Evolutionary conservation across 1,140 invertebrate genomes (phyloP).

Genomic region (Triops cancriformis): DNA sequence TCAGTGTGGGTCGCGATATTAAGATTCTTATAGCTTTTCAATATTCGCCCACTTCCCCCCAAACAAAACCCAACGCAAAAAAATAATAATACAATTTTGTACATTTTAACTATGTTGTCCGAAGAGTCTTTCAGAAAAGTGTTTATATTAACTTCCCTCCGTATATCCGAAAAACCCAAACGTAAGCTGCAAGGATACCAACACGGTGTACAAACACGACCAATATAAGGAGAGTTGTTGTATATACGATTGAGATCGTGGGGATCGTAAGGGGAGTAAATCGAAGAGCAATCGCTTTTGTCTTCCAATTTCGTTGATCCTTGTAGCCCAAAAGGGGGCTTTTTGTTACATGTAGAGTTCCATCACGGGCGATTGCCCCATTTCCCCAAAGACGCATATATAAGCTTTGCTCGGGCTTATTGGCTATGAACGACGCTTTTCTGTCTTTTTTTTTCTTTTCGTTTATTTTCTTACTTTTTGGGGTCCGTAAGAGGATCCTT

Average conservation of each 20-base stretch:
- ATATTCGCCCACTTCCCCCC: background rate
- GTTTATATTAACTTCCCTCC: too few species aligned
- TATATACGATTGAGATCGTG: too few species aligned
- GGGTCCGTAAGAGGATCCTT: too few species aligned
- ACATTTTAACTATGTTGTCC: too few species aligned
- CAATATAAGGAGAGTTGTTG: too few species aligned
- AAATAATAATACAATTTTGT: too few species aligned
- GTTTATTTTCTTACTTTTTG: background rate
- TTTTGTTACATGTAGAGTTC: constrained; percentile 7
- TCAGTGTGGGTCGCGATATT: background rate
- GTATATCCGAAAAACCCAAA: too few species aligned
- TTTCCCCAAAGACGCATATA: constrained; percentile 2
- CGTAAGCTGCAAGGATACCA: too few species aligned
- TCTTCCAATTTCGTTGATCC: background rate
- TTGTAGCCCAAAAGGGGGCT: background rate
- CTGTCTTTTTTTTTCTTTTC: background rate
- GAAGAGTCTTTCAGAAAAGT: too few species aligned
- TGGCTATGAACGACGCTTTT: background rate
- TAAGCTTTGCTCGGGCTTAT: background rate
- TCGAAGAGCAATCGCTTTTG: constrained; percentile 4
- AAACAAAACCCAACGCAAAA: too few species aligned
- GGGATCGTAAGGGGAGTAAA: background rate
- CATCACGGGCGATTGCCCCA: background rate
- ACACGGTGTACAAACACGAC: too few species aligned
- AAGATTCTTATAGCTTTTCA: background rate